Conservation (phyloP, 1,140 invertebrate genomes). For the Procambarus virginalis region DNA sequence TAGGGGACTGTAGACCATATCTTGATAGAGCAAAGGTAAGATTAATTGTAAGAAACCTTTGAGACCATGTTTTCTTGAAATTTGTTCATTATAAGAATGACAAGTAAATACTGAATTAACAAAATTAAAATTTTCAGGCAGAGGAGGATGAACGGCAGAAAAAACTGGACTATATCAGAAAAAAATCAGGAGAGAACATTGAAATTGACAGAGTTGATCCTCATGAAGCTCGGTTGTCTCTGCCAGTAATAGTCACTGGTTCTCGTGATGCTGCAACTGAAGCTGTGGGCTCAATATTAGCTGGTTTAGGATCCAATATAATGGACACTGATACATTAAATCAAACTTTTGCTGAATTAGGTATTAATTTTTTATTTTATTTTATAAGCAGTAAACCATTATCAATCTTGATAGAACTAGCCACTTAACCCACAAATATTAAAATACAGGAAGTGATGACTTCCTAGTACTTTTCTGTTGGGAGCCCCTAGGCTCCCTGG, state of each 20-base stretch:
- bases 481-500: no score
- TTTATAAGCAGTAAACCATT: neutral
- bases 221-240: constrained; percentile 13
- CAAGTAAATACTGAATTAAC: neutral
- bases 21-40: constrained; percentile 41
- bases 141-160: constrained; percentile 18
- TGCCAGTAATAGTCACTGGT: neutral
- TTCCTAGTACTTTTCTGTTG: neutral
- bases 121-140: neutral
- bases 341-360: constrained; percentile 52
- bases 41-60: neutral
- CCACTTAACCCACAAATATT: no score
- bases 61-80: neutral
- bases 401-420: no score
- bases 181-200: neutral
- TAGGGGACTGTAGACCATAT: constrained; percentile 47
- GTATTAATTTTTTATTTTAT: neutral
- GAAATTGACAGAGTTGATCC: neutral
- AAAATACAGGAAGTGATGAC: no score
- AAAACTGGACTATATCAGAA: constrained; percentile 18
- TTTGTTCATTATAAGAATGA: no score
- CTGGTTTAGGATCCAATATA: constrained; percentile 32
- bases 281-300: constrained; percentile 40
- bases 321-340: constrained; percentile 48
- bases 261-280: constrained; percentile 38